Evolutionary conservation across 1,140 invertebrate genomes (phyloP), one percentile per base, ranked within the genome.

Genomic region (Meteorus sp.): DNA sequence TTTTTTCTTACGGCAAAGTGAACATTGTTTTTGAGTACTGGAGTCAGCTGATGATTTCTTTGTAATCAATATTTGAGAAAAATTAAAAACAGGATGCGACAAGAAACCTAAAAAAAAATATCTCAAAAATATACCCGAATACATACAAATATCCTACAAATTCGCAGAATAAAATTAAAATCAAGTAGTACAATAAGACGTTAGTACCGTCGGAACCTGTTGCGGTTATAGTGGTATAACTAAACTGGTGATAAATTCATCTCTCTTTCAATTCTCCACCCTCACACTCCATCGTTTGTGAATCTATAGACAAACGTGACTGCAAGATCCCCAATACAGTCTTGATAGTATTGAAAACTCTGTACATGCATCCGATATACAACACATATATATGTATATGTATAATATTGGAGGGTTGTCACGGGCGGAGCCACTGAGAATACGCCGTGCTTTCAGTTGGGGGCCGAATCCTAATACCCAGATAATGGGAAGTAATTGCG

Each of bases 401-500:
- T n/a, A n/a, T n/a, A n/a, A n/a, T n/a, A n/a, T n/a, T n/a, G n/a
- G n/a, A n/a, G n/a, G n/a, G 19, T 11, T 25, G 55, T 45, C 22
- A 33, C 52, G 66, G 69, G 69, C 67, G 73, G 72, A 60, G 69
- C 62, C 67, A 74, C 66, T 37, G 69, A 74, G 66, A 56, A 70
- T 68, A 71, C 63, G 68, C 66, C 72, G 69, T 70, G 75, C 71
- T 75, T 71, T 63, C 72, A 56, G 59, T 61, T 65, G 59, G 61
- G 72, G 74, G 73, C 69, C 71, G 74, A 76, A 78, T 80, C 77
- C 75, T 80, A 80, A 80, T 79, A 79, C 78, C 73, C 73, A 73
- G 78, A 80, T 80, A 80, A 80, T 80, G 75, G 78, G 74, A 73
- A 78, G 74, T 80, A 80, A 79, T 80, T 80, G 78, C 77, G 73